Evolutionary conservation across 2,113 vertebrate species (phyloP).

Genomic region (Nansenia antarctica): DNA sequence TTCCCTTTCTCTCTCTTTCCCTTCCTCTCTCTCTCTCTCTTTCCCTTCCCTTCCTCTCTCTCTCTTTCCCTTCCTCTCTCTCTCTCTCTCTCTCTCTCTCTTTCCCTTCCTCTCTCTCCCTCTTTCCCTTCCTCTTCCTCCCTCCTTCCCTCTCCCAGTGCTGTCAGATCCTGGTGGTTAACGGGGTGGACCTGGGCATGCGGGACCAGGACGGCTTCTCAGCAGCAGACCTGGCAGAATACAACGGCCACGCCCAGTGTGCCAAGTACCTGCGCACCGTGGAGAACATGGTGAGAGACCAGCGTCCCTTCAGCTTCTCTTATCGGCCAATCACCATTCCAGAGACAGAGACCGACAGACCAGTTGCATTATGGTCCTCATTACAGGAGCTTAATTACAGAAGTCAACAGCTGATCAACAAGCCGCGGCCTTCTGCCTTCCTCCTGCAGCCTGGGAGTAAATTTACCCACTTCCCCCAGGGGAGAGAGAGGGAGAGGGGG

Average conservation of each 20-base stretch:
- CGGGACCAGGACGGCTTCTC: conserved; percentile 91
- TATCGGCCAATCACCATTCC: too few species aligned
- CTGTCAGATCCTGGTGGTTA: conserved; percentile 97
- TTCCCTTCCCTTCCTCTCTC: neutral
- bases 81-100: neutral
- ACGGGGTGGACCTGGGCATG: conserved; percentile 86
- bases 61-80: neutral
- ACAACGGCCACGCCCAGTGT: conserved; percentile 91
- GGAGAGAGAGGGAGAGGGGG: neutral
- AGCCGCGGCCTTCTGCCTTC: too few species aligned
- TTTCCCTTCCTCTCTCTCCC: neutral
- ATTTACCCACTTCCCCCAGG: neutral
- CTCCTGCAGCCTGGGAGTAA: too few species aligned
- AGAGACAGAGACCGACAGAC: too few species aligned
- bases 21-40: neutral
- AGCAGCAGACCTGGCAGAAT: conserved; percentile 89
- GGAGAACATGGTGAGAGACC: conserved; percentile 88
- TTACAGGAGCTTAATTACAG: too few species aligned
- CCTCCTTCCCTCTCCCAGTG: conserved; percentile 72
- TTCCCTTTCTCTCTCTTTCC: neutral
- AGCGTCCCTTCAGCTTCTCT: conserved; percentile 3
- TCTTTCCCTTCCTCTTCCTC: neutral
- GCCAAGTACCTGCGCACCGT: conserved; percentile 95
- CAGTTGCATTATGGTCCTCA: too few species aligned
- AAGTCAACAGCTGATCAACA: too few species aligned